These are phyloP conservation scores for Bryconaethiops microstoma DNA, from an alignment of 2,797 vertebrate species.

Conservation along the genomic window DNA sequence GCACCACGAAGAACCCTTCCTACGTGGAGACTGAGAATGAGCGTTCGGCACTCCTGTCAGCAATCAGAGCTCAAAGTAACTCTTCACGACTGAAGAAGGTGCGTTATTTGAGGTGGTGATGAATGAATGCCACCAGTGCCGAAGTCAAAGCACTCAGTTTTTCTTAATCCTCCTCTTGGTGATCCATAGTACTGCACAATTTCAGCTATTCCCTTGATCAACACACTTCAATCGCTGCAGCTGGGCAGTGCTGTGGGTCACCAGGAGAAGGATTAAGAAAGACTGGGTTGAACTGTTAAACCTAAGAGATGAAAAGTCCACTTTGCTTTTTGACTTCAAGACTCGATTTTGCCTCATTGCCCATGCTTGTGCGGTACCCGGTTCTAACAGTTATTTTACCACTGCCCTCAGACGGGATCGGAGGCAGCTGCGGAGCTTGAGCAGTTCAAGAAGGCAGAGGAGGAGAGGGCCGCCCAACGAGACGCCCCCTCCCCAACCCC, in stretches of 20 bases:
- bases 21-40: conserved; percentile 80
- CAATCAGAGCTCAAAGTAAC: conserved; percentile 85
- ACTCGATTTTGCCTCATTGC: background rate
- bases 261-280: too few relatives aligned
- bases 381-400: conserved; percentile 37
- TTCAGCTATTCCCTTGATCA: too few relatives aligned
- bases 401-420: conserved; percentile 81
- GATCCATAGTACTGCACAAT: too few relatives aligned
- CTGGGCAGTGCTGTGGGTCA: too few relatives aligned
- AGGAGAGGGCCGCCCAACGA: conserved; percentile 46
- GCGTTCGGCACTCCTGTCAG: conserved; percentile 85
- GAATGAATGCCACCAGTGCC: too few relatives aligned
- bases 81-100: conserved; percentile 85
- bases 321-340: too few relatives aligned
- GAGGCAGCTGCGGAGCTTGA: conserved; percentile 83
- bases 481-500: conserved; percentile 50
- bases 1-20: conserved; percentile 65
- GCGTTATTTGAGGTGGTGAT: conserved; percentile 43
- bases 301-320: background rate
- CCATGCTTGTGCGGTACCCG: background rate
- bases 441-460: conserved; percentile 67
- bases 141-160: background rate
- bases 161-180: too few relatives aligned
- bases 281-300: background rate
- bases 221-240: too few relatives aligned